Evolutionary conservation across 2,113 vertebrate genomes (phyloP).

Genomic region (Trichechus manatus): DNA sequence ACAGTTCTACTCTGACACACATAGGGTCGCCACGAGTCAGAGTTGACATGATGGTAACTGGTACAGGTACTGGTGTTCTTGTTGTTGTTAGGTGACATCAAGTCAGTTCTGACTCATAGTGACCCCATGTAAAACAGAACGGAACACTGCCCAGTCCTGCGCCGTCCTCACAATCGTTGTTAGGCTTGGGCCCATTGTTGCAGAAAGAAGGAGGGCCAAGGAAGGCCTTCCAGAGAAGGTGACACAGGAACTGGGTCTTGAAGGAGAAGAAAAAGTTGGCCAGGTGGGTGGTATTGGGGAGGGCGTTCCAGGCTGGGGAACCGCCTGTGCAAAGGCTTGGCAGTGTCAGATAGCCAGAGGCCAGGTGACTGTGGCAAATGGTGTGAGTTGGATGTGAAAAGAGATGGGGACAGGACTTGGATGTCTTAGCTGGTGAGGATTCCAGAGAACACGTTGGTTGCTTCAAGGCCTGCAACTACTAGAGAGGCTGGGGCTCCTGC

Average conservation of each 20-base stretch:
- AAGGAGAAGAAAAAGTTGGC: neutral
- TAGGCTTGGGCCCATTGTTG: too few relatives aligned
- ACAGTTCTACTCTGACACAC: neutral
- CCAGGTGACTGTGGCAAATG: neutral
- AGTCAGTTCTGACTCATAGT: too few relatives aligned
- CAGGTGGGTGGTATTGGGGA: neutral
- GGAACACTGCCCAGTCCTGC: too few relatives aligned
- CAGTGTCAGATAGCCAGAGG: neutral
- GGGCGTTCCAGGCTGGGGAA: neutral
- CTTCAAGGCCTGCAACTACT: neutral
- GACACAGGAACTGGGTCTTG: neutral
- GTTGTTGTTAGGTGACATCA: too few relatives aligned
- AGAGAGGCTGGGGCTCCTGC: neutral
- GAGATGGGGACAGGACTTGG: neutral
- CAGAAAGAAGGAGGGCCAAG: neutral
- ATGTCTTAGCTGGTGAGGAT: neutral
- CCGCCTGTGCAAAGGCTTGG: neutral
- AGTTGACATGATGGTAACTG: neutral
- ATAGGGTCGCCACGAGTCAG: neutral
- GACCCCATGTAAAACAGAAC: too few relatives aligned
- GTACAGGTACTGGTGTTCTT: too few relatives aligned
- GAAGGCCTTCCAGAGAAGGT: constrained; percentile 16
- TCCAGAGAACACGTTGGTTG: neutral
- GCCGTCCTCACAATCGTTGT: too few relatives aligned
- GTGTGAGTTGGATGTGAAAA: neutral